These are phyloP conservation scores for Orchestes rusci DNA, from an alignment of 2,888 invertebrate genomes.

Conservation along the genomic window DNA sequence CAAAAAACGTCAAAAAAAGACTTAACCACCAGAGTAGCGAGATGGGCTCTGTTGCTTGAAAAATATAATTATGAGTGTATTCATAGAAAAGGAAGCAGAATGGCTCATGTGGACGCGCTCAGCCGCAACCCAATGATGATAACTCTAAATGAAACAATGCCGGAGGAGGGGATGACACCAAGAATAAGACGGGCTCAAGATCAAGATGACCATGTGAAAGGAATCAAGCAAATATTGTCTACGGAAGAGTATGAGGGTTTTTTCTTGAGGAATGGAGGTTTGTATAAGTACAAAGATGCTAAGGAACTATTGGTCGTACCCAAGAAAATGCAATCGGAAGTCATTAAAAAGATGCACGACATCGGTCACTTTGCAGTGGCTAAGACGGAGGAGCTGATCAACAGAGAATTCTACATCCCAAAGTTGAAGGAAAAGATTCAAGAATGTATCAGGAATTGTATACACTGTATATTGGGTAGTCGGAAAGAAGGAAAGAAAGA, in stretches of 20 bases:
- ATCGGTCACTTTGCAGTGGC: conserved; percentile 34
- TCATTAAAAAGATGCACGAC: conserved; percentile 36
- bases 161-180: no score
- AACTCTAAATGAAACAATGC: no score
- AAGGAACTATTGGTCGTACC: conserved; percentile 32
- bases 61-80: conserved; percentile 31
- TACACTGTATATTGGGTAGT: conserved; percentile 30
- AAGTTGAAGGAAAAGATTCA: conserved; percentile 23
- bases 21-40: conserved; percentile 31
- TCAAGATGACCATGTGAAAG: conserved; percentile 14
- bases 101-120: no score
- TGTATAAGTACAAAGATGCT: conserved; percentile 28
- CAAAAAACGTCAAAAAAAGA: conserved; percentile 33
- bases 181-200: neutral
- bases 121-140: conserved; percentile 26
- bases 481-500: conserved; percentile 30
- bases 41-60: conserved; percentile 33
- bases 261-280: conserved; percentile 21
- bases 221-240: conserved; percentile 26
- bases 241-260: conserved; percentile 14
- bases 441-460: no score
- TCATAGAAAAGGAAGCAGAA: conserved; percentile 29
- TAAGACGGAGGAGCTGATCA: neutral
- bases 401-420: conserved; percentile 21
- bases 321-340: conserved; percentile 33